Conservation (phyloP, 2,113 vertebrate genomes). For the Holacanthus passer region DNA sequence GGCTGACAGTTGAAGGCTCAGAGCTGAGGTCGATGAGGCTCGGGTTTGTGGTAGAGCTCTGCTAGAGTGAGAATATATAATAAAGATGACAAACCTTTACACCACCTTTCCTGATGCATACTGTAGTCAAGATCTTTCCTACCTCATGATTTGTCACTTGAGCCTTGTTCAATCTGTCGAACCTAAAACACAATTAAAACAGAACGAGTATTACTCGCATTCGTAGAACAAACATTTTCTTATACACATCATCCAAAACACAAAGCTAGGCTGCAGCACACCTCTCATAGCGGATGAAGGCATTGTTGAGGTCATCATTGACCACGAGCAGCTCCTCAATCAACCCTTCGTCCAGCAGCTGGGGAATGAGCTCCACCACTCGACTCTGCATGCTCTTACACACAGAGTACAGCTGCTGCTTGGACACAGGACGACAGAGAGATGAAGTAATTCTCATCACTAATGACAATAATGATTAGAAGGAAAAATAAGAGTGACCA, state of each 20-base stretch:
- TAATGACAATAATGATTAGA: neutral
- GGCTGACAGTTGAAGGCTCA: conserved; percentile 66
- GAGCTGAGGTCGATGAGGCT: conserved; percentile 85
- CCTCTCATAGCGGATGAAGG: conserved; percentile 94
- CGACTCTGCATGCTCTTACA: conserved; percentile 95
- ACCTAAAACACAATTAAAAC: conserved; percentile 81
- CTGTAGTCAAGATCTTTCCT: neutral
- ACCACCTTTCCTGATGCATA: neutral
- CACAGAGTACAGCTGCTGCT: conserved; percentile 84
- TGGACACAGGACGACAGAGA: conserved; percentile 13
- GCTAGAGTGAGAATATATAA: conserved; percentile 11
- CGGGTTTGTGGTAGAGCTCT: conserved; percentile 43
- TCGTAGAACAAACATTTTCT: accelerated
- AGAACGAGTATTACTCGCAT: accelerated
- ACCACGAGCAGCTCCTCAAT: conserved; percentile 92
- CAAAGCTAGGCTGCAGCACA: conserved; percentile 21
- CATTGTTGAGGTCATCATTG: conserved; percentile 97
- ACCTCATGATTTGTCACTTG: conserved; percentile 80
- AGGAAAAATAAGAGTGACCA: neutral
- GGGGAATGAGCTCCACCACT: conserved; percentile 94
- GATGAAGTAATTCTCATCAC: accelerated
- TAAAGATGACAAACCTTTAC: neutral
- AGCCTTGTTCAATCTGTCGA: conserved; percentile 90
- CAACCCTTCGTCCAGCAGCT: conserved; percentile 89
- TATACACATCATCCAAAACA: neutral